These are phyloP conservation scores for Himalopsyche kuldschensis DNA, from an alignment of 2,888 invertebrate genomes.

Conservation along the genomic window DNA sequence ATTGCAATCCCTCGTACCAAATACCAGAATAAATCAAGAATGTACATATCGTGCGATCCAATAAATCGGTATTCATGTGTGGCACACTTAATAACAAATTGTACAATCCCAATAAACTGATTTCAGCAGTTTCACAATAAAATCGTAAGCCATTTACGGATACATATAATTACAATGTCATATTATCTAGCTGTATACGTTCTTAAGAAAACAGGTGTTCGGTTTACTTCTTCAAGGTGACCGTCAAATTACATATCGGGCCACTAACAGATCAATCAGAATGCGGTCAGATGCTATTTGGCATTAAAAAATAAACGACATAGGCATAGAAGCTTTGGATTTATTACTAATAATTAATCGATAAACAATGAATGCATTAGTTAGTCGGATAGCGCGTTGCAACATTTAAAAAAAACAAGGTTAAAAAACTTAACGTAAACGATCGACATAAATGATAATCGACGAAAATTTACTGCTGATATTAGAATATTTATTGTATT, in stretches of 20 bases:
- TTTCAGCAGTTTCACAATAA: background rate
- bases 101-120: background rate
- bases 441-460: background rate
- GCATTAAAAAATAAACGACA: background rate
- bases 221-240: background rate
- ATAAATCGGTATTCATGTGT: background rate
- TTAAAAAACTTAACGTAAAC: background rate
- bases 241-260: background rate
- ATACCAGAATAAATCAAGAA: too few relatives aligned
- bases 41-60: too few relatives aligned
- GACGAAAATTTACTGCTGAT: background rate
- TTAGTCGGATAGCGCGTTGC: background rate
- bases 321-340: background rate
- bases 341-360: background rate
- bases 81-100: background rate
- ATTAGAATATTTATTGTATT: background rate
- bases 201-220: background rate
- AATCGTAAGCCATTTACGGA: background rate
- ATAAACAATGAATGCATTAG: background rate
- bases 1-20: too few relatives aligned
- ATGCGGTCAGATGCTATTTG: background rate
- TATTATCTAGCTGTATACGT: background rate
- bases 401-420: background rate
- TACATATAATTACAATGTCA: background rate
- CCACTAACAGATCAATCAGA: background rate